Conservation (phyloP, 2,797 vertebrate species). For the Helarctos malayanus region DNA sequence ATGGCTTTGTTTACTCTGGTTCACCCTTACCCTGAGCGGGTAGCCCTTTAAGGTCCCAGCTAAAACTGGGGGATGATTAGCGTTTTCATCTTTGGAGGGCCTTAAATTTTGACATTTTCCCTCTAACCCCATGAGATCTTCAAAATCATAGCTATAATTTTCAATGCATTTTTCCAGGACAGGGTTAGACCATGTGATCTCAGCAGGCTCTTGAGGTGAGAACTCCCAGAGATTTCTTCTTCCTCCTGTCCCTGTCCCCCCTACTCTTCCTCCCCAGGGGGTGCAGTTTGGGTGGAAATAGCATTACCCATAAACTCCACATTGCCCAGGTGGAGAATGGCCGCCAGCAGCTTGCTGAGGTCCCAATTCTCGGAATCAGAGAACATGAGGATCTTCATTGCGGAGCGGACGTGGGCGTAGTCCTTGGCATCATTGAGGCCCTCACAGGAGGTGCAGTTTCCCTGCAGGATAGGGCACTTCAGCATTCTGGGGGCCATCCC, state of each 20-base stretch:
- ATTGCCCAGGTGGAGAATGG: constrained; percentile 97
- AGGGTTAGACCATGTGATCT: neutral
- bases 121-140: neutral
- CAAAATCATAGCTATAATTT: constrained; percentile 26
- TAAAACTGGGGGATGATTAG: neutral
- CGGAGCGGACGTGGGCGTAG: constrained; percentile 94
- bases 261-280: neutral
- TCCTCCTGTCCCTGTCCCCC: neutral
- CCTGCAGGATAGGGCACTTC: constrained; percentile 87
- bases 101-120: neutral
- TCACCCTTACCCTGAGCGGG: neutral
- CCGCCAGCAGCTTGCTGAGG: constrained; percentile 95
- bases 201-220: neutral
- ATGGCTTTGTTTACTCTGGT: neutral
- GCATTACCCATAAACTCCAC: constrained; percentile 93
- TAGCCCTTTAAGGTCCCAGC: neutral
- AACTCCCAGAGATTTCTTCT: neutral
- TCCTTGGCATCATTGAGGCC: constrained; percentile 93
- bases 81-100: neutral
- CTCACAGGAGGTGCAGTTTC: constrained; percentile 95
- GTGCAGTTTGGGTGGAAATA: neutral
- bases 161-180: neutral
- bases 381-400: constrained; percentile 98
- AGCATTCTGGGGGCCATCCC: neutral
- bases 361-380: constrained; percentile 95